phyloP scores from a whole-genome alignment of 2,797 vertebrate genomes.

The Cetoscarus ocellatus region DNA sequence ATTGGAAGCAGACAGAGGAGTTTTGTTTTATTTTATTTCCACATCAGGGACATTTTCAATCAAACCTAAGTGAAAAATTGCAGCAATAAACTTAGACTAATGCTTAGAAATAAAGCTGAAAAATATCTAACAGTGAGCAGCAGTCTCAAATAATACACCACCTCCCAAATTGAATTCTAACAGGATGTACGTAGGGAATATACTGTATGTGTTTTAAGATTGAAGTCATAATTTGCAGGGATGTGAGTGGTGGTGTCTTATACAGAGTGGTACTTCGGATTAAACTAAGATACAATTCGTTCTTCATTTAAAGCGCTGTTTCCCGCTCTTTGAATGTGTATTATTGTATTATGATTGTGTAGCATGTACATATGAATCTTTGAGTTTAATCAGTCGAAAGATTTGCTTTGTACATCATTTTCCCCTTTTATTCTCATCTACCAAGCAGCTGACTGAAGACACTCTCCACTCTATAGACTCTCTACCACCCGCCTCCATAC shows the following conservation, averaged over 20 bases:
- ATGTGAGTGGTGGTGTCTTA: constrained; percentile 22
- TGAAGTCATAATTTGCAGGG: constrained; percentile 23
- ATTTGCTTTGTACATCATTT: constrained; percentile 23
- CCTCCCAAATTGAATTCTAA: neutral
- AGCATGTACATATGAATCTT: neutral
- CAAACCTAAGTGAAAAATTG: neutral
- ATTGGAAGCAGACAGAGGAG: neutral
- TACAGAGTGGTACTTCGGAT: constrained; percentile 9
- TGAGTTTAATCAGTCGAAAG: constrained; percentile 51
- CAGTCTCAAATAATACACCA: neutral
- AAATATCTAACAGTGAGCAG: neutral
- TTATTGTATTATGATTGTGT: neutral
- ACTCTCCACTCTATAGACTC: constrained; percentile 50
- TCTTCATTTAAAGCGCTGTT: neutral
- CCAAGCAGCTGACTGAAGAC: constrained; percentile 39
- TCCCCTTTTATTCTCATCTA: constrained; percentile 25
- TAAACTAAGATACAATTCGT: constrained; percentile 19
- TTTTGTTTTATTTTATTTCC: constrained; percentile 22
- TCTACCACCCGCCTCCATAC: constrained; percentile 24
- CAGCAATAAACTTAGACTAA: neutral
- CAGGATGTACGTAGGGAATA: neutral
- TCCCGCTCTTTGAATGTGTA: neutral
- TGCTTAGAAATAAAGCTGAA: neutral
- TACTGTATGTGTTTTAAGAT: neutral
- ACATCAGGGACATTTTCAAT: neutral